phyloP scores from a whole-genome alignment of 2,888 invertebrate species.

The Hydriomena furcata region DNA sequence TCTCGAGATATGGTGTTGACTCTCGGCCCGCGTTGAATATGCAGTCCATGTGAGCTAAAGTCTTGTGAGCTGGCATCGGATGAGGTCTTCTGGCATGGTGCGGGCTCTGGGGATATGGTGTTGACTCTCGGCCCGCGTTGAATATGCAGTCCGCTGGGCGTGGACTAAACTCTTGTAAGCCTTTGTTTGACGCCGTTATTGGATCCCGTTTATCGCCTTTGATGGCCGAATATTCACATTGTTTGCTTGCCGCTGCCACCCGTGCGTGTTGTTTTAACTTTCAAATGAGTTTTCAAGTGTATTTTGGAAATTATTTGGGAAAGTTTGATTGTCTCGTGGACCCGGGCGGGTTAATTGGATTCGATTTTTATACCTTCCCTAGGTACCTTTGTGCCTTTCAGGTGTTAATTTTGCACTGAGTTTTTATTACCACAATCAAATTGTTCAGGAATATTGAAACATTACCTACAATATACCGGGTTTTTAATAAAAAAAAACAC shows the following conservation, averaged over 20 bases:
- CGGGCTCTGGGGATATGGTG: slow-evolving; percentile 35
- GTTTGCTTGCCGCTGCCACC: slow-evolving; percentile 43
- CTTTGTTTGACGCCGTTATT: slow-evolving; percentile 79
- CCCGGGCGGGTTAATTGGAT: slow-evolving; percentile 20
- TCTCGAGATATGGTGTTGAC: neutral
- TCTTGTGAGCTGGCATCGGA: neutral
- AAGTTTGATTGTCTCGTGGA: slow-evolving; percentile 25
- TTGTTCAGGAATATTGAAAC: too few species aligned
- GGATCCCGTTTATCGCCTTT: slow-evolving; percentile 73
- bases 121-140: slow-evolving; percentile 70
- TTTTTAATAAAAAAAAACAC: too few species aligned
- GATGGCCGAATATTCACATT: slow-evolving; percentile 60
- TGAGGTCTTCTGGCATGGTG: neutral
- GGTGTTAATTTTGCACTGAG: slow-evolving; percentile 5
- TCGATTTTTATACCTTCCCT: slow-evolving; percentile 11
- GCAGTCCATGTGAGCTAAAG: neutral
- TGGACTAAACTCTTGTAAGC: slow-evolving; percentile 80
- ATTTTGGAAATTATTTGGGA: slow-evolving; percentile 29
- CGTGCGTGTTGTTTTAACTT: slow-evolving; percentile 36
- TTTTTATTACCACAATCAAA: too few species aligned
- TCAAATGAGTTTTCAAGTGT: slow-evolving; percentile 39
- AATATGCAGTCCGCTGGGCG: slow-evolving; percentile 79
- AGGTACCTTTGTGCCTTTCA: neutral
- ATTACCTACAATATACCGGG: neutral
- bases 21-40: neutral